phyloP scores from a whole-genome alignment of 2,888 invertebrate species.

The Trissonchulus sp. region DNA sequence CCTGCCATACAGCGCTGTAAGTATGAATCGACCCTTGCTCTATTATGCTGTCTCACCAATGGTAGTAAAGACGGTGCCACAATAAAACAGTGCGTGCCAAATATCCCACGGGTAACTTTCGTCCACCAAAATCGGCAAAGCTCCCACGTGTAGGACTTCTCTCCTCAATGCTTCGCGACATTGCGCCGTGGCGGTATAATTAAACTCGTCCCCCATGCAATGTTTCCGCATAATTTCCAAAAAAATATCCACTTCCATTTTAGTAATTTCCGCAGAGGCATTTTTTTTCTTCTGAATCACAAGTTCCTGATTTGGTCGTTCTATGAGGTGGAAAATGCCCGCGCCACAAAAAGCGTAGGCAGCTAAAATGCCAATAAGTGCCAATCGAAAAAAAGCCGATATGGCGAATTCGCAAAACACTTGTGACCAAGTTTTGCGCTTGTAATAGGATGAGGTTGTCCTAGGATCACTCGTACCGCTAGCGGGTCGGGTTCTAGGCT shows the following conservation, averaged over 20 bases:
- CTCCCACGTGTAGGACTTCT: neutral
- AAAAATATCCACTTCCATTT: neutral
- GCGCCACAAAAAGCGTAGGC: neutral
- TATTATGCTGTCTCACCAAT: too few relatives aligned
- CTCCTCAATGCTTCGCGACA: neutral
- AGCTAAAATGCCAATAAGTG: neutral
- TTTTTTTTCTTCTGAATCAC: neutral
- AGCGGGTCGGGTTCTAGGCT: neutral
- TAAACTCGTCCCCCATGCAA: too few relatives aligned
- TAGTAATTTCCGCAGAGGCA: neutral
- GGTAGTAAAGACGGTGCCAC: conserved; percentile 22
- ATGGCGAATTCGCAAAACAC: neutral
- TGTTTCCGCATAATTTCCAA: neutral
- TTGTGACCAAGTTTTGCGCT: neutral
- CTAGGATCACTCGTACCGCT: neutral
- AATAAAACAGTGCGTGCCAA: conserved; percentile 18
- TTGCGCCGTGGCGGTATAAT: neutral
- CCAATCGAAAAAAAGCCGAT: neutral
- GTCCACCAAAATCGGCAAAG: neutral
- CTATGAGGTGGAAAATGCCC: neutral
- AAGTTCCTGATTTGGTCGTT: neutral
- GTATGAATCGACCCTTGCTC: too few relatives aligned
- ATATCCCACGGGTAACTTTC: conserved; percentile 22
- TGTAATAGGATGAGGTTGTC: neutral
- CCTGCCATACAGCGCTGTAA: too few relatives aligned